Percentiles rank a stretch among this genome's conserved stretches.
These are phyloP conservation scores for Agrotis exclamationis DNA, from an alignment of 2,888 invertebrate genomes.

Conservation along the genomic window DNA sequence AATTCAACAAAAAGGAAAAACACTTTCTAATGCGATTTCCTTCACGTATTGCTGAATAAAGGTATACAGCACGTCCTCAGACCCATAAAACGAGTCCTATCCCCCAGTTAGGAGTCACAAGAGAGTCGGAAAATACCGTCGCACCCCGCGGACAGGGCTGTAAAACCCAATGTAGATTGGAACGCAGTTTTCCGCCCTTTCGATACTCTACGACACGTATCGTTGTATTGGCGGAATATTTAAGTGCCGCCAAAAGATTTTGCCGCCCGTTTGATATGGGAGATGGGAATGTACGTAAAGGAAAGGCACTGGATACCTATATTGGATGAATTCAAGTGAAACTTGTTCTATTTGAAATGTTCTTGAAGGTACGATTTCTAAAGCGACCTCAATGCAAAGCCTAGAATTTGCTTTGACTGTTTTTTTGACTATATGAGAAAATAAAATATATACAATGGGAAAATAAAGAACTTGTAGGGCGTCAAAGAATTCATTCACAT, in stretches of 20 bases:
- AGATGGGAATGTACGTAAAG: not conserved
- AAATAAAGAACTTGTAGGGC: too few species aligned
- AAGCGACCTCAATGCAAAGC: too few species aligned
- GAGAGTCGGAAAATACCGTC: constrained; percentile 49
- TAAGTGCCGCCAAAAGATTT: constrained; percentile 33
- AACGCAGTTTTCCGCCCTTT: constrained; percentile 39
- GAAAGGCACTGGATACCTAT: not conserved
- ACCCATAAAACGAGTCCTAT: constrained; percentile 46
- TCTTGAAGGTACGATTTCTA: not conserved
- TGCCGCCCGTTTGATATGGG: constrained; percentile 28
- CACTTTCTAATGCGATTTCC: constrained; percentile 1
- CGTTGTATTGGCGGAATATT: constrained; percentile 38
- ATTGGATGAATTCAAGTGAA: constrained; percentile 7
- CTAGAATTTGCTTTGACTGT: too few species aligned
- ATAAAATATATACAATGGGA: too few species aligned
- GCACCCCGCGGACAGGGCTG: constrained; percentile 44
- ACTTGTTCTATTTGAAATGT: not conserved
- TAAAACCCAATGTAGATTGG: constrained; percentile 63
- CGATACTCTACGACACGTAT: constrained; percentile 25
- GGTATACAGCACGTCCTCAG: constrained; percentile 38
- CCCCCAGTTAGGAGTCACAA: constrained; percentile 43
- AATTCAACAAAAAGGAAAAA: not conserved
- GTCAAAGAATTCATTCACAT: too few species aligned
- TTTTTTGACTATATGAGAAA: too few species aligned
- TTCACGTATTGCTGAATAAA: constrained; percentile 32